A percentile compares a stretch with the other conserved stretches of the same genome.
Conservation (phyloP, 2,797 vertebrate genomes). For the Sitta carolinensis region DNA sequence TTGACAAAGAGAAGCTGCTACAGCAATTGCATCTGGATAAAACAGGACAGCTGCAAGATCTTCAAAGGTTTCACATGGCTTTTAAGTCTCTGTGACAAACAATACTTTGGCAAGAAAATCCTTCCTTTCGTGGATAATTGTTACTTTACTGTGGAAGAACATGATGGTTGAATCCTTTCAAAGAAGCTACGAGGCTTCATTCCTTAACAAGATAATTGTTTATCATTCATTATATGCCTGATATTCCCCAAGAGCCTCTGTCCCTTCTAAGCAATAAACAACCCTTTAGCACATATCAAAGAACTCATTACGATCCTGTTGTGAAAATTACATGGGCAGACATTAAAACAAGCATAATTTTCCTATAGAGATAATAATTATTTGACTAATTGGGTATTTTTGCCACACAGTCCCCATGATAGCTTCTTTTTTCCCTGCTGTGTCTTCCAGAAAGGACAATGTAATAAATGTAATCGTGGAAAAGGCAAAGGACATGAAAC, state of each 20-base stretch:
- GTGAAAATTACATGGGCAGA: slow-evolving; percentile 1
- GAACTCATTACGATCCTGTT: neutral
- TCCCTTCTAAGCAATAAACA: neutral
- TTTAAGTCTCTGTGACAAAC: neutral
- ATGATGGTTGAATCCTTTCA: neutral
- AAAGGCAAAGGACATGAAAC: neutral
- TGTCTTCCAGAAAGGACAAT: neutral
- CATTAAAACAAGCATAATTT: slow-evolving; percentile 20
- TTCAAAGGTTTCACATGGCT: neutral
- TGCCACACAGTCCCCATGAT: neutral
- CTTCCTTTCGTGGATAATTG: neutral
- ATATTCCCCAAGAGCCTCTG: neutral
- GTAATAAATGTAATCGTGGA: neutral
- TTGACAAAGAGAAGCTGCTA: neutral
- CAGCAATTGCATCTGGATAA: neutral
- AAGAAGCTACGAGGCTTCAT: neutral
- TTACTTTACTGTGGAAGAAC: neutral
- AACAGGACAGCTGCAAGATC: neutral
- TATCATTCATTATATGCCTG: neutral
- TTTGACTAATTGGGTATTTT: neutral
- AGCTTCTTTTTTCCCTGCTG: neutral
- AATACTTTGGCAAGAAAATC: neutral
- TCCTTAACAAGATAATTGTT: slow-evolving; percentile 1
- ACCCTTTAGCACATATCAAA: neutral
- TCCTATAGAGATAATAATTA: slow-evolving; percentile 10